These are phyloP conservation scores for Cinclus cinclus DNA, from an alignment of 2,113 vertebrate genomes.

Conservation along the genomic window DNA sequence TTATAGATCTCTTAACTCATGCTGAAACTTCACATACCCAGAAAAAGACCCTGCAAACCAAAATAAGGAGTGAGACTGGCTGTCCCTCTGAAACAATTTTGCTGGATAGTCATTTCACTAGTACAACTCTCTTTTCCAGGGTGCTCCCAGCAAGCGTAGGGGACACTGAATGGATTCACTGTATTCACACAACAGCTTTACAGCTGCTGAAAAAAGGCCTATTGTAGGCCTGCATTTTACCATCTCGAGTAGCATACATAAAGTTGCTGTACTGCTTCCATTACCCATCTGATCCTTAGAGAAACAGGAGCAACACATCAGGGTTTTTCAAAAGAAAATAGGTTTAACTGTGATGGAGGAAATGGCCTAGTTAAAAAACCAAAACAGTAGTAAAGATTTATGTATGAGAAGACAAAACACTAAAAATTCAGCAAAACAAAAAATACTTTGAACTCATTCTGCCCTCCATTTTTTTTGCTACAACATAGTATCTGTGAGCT, in stretches of 20 bases:
- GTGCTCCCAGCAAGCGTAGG: slow-evolving; percentile 39
- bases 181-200: slow-evolving; percentile 27
- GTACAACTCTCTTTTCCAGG: background rate
- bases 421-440: background rate
- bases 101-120: slow-evolving; percentile 3
- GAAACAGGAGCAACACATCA: slow-evolving; percentile 22
- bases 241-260: slow-evolving; percentile 44
- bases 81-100: background rate
- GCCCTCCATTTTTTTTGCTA: background rate
- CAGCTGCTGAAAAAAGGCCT: slow-evolving; percentile 16
- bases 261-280: slow-evolving; percentile 56
- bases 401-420: background rate
- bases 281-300: slow-evolving; percentile 41
- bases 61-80: background rate
- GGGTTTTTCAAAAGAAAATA: background rate
- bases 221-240: slow-evolving; percentile 19
- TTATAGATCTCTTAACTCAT: background rate
- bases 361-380: background rate
- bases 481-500: background rate
- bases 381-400: background rate
- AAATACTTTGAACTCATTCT: background rate
- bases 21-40: background rate
- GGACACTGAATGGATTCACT: slow-evolving; percentile 14
- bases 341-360: background rate
- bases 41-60: background rate